Percentiles rank a stretch among this genome's conserved stretches.
These are phyloP conservation scores for Hydrophis major DNA, from an alignment of 2,797 vertebrate genomes.

Conservation along the genomic window DNA sequence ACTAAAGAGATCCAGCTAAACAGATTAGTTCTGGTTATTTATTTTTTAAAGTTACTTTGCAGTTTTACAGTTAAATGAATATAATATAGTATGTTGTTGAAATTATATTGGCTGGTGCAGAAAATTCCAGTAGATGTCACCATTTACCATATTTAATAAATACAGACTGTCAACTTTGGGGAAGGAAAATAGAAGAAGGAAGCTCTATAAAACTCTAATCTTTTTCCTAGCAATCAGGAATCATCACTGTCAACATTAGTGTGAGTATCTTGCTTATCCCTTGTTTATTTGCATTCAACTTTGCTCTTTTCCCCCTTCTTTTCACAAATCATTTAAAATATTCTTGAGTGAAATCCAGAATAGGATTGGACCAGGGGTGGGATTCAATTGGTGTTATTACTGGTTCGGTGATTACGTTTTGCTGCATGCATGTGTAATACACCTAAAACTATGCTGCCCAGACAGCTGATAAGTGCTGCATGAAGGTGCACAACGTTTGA, in stretches of 20 bases:
- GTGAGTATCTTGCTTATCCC: not conserved
- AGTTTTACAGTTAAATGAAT: not conserved
- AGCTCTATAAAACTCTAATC: not conserved
- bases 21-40: not conserved
- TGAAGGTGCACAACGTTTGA: no score
- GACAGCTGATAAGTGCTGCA: no score
- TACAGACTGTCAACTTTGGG: not conserved
- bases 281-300: not conserved
- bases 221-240: not conserved
- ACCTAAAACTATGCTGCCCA: no score
- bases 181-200: not conserved
- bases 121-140: conserved; percentile 65
- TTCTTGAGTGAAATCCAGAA: not conserved
- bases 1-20: conserved; percentile 4
- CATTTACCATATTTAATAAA: conserved; percentile 45
- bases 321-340: not conserved
- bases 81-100: not conserved
- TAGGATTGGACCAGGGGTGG: not conserved
- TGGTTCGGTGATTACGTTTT: no score
- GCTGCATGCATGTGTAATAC: no score
- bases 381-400: no score
- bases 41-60: not conserved
- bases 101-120: not conserved
- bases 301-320: not conserved
- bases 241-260: not conserved